Conservation (phyloP, 2,113 vertebrate genomes). For the Atherinomorus stipes region DNA sequence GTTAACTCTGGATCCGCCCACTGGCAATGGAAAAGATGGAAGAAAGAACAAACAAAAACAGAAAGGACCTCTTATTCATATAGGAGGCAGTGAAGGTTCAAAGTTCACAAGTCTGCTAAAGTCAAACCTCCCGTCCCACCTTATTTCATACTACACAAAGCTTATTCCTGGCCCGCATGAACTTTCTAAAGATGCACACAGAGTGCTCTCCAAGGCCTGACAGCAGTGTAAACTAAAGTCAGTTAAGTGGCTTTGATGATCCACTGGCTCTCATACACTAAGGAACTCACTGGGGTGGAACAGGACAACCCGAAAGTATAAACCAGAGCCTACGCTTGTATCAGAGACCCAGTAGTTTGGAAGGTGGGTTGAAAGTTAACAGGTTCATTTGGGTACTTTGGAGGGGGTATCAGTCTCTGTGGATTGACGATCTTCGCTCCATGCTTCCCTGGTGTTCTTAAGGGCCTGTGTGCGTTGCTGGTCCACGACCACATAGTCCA, state of each 20-base stretch:
- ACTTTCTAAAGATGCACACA: conserved; percentile 56
- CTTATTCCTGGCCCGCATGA: conserved; percentile 74
- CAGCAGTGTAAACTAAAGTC: conserved; percentile 79
- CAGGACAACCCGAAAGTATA: conserved; percentile 25
- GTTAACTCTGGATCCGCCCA: conserved; percentile 59
- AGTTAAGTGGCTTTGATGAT: conserved; percentile 52
- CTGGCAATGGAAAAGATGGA: conserved; percentile 33
- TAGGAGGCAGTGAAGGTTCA: conserved; percentile 66
- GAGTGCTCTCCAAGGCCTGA: conserved; percentile 58
- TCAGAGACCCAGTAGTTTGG: conserved; percentile 28
- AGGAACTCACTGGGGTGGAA: conserved; percentile 43
- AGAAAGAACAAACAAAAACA: background rate
- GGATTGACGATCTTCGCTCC: conserved; percentile 95
- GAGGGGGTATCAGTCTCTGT: conserved; percentile 91
- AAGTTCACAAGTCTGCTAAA: conserved; percentile 49
- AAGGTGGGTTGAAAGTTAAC: conserved; percentile 23
- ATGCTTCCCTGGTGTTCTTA: conserved; percentile 95
- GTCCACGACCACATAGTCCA: conserved; percentile 98
- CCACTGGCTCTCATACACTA: conserved; percentile 41
- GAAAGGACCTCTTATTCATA: conserved; percentile 31
- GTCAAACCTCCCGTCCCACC: conserved; percentile 55
- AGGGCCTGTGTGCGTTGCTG: conserved; percentile 96
- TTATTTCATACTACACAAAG: conserved; percentile 68
- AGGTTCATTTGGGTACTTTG: conserved; percentile 91
- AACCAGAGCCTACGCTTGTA: conserved; percentile 38